Percentiles rank a stretch among this genome's conserved stretches.
phyloP scores from a whole-genome alignment of 2,797 vertebrate genomes.

The Sebastes steindachneri region DNA sequence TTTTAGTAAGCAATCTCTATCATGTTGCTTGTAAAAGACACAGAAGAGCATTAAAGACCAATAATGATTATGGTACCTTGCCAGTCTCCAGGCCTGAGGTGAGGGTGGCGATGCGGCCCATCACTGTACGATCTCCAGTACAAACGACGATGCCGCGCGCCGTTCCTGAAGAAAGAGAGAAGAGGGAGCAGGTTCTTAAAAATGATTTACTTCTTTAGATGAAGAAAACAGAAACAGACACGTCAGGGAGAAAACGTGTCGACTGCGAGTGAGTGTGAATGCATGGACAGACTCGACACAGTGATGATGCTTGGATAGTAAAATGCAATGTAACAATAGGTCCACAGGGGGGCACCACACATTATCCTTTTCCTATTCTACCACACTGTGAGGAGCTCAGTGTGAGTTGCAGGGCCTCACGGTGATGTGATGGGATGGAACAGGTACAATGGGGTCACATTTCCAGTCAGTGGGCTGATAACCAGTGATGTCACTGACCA shows the following conservation, averaged over 20 bases:
- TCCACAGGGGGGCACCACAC: slow-evolving; percentile 49
- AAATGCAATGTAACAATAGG: not conserved
- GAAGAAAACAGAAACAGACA: not conserved
- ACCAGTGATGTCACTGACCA: not conserved
- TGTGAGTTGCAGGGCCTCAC: not conserved
- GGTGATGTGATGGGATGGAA: not conserved
- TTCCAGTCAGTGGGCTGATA: not conserved
- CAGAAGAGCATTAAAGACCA: not conserved
- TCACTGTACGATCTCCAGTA: slow-evolving; percentile 92
- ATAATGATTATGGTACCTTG: slow-evolving; percentile 72
- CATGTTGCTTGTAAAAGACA: not conserved
- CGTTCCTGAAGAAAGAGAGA: slow-evolving; percentile 80
- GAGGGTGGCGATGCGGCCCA: slow-evolving; percentile 94
- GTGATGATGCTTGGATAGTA: not conserved
- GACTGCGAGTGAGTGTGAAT: not conserved
- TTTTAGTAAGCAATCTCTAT: not conserved
- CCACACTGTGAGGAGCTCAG: not conserved
- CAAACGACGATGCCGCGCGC: slow-evolving; percentile 92
- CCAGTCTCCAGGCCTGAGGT: slow-evolving; percentile 93
- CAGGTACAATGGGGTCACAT: not conserved
- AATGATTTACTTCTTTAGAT: not conserved
- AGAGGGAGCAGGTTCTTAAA: not conserved
- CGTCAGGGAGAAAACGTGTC: not conserved
- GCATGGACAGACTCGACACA: not conserved
- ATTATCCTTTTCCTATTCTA: not conserved